Base-by-base conservation (phyloP, 2,888 invertebrate species). In the Mesorhabditis belari region DNA sequence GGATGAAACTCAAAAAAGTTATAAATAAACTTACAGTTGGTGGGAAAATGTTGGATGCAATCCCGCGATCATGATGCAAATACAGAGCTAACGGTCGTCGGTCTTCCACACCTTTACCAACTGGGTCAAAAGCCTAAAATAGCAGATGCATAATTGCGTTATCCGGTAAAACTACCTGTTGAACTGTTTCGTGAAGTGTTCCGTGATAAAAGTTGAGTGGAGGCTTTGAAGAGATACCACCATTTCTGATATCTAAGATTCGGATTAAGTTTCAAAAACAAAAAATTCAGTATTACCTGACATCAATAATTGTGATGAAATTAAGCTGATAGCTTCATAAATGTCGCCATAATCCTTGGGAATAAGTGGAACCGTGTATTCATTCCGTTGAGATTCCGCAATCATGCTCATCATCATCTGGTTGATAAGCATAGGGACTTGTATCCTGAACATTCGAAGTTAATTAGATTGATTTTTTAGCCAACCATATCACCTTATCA, bases 51-150 rank as follows among this genome's bases (percentile, higher is more conserved):
- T 98, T 94, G 44, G 92, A 88, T 74, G 93, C 85, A 61, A 96
- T 92, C 75, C 94, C 93, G 70, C 88, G 88, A 83, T 96, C 96
- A 83, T 96, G 92, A 83, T 98, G 96, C 27, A 98, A 86, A 85
- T 98, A 98, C 64, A 98, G 87, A 23, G 92, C 94, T 71, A 98
- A 85, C 62, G 94, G 86, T 84, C 91, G 91, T 71, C 94, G 87
- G 91, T 95, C 71, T 51, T 51, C 9, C n/a, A 51, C 52, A 12
- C 25, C 25, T 3, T 55, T 29, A 6, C 55, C 55, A 5, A 61
- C 57, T 4, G 57, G 27, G 19, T 68, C 73, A 49, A 71, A 74
- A 5, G 73, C 70, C 44, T 68, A 57, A 21, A 49, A 54, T 12
- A 19, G 54, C 23, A 54, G 23, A 5, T 25, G 12, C 9, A 17